A percentile compares a stretch with the other conserved stretches of the same genome.
Evolutionary conservation across 2,113 vertebrate species (phyloP).

Genomic region (Loxodonta africana): DNA sequence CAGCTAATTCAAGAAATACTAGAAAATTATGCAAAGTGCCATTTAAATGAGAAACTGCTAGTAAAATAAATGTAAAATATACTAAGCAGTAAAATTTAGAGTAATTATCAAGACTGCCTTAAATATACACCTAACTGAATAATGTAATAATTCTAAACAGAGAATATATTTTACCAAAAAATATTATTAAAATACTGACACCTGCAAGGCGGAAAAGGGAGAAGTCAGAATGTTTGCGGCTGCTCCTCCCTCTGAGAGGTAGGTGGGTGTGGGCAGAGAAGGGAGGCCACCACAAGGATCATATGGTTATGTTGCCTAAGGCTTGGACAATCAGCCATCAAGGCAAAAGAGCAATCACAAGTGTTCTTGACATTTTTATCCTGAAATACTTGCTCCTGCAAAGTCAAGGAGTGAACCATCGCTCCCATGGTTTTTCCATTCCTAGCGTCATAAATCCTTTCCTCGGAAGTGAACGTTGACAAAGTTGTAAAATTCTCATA

Average conservation of each 20-base stretch:
- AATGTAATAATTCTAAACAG: conserved; percentile 51
- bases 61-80: conserved; percentile 61
- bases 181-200: conserved; percentile 30
- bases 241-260: too few species aligned
- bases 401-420: background rate
- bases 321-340: background rate
- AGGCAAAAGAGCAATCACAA: background rate
- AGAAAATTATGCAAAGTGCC: conserved; percentile 46
- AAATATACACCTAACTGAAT: conserved; percentile 66
- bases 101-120: conserved; percentile 61
- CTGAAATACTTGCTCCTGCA: background rate
- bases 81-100: conserved; percentile 49
- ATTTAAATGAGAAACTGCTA: conserved; percentile 73
- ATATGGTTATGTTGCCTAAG: background rate
- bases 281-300: too few species aligned
- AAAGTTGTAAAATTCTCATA: background rate
- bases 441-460: background rate
- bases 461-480: too few species aligned
- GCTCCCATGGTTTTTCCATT: background rate
- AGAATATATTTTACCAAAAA: conserved; percentile 41
- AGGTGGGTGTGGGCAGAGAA: too few species aligned
- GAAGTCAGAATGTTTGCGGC: background rate
- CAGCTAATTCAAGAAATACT: conserved; percentile 39
- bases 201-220: background rate
- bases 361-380: background rate